These are phyloP conservation scores for Lymantria dispar DNA, from an alignment of 2,888 invertebrate species.

Conservation along the genomic window DNA sequence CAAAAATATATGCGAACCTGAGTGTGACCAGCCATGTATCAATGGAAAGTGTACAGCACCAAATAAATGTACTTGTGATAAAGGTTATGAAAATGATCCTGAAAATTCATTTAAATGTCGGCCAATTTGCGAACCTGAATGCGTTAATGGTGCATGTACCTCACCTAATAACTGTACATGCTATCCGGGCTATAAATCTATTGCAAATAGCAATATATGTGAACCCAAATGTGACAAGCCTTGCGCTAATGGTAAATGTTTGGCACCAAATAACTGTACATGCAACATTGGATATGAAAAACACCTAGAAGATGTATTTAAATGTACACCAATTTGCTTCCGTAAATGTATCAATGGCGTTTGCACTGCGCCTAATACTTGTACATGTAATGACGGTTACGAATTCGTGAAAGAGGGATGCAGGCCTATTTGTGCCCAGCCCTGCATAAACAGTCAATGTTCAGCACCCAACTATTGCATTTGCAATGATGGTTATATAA, in stretches of 20 bases:
- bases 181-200: not conserved
- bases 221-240: conserved; percentile 52
- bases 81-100: conserved; percentile 28
- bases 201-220: conserved; percentile 22
- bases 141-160: not conserved
- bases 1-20: conserved; percentile 15
- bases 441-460: conserved; percentile 43
- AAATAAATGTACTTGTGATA: not conserved
- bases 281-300: conserved; percentile 48
- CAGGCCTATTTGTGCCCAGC: conserved; percentile 32
- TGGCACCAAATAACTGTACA: conserved; percentile 68
- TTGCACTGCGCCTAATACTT: conserved; percentile 24
- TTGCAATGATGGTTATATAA: conserved; percentile 33
- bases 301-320: not conserved
- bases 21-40: conserved; percentile 4
- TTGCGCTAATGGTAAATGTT: conserved; percentile 72
- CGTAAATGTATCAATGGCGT: conserved; percentile 18
- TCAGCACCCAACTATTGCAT: conserved; percentile 38
- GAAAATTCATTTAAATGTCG: not conserved
- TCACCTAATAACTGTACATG: not conserved
- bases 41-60: not conserved
- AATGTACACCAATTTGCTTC: not conserved
- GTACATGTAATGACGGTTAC: conserved; percentile 16
- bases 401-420: not conserved
- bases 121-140: not conserved